Percentiles rank a stretch among this genome's conserved stretches.
Evolutionary conservation across 2,113 vertebrate species (phyloP).

Genomic region (Xiphias gladius): DNA sequence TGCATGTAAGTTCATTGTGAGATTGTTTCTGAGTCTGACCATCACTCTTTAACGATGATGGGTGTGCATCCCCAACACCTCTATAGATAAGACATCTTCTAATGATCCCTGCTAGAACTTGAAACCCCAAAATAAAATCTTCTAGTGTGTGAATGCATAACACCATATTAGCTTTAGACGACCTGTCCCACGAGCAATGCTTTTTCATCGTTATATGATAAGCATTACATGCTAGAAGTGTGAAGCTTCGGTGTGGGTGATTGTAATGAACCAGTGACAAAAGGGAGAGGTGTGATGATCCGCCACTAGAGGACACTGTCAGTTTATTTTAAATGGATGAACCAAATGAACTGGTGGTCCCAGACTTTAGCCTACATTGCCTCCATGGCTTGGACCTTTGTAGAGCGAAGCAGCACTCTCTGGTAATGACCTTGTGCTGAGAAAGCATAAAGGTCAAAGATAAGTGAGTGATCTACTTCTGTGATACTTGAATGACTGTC

Average conservation of each 20-base stretch:
- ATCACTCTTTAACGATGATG: background rate
- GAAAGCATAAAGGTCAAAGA: constrained; percentile 16
- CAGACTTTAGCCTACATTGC: background rate
- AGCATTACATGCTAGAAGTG: background rate
- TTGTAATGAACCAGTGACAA: background rate
- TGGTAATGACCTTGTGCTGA: background rate
- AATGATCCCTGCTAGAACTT: background rate
- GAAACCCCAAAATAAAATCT: background rate
- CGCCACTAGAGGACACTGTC: constrained; percentile 74
- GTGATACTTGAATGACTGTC: background rate
- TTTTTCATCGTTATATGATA: background rate
- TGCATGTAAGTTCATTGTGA: background rate
- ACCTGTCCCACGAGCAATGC: background rate
- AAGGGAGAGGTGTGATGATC: background rate
- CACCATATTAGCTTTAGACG: background rate
- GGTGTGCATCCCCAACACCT: background rate
- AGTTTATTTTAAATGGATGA: constrained; percentile 20
- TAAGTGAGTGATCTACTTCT: background rate
- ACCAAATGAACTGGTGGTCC: background rate
- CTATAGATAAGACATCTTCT: background rate
- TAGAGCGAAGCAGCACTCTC: background rate
- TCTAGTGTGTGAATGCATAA: background rate
- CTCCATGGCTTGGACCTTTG: background rate
- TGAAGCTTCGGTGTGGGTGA: background rate
- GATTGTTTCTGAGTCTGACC: background rate